Evolutionary conservation across 2,113 vertebrate genomes (phyloP).

Genomic region (Ictalurus punctatus): DNA sequence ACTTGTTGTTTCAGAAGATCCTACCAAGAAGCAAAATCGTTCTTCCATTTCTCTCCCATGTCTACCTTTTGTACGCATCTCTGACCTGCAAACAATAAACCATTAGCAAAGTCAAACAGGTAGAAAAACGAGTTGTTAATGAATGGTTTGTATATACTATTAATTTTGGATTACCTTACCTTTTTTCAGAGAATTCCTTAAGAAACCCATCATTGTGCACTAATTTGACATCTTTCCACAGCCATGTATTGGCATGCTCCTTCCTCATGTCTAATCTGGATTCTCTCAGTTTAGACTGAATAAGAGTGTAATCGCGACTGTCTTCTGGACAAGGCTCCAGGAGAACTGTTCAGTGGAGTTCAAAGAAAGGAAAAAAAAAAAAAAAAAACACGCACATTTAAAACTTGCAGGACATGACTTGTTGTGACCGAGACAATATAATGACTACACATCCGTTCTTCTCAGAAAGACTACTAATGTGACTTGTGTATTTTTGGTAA

Average conservation of each 20-base stretch:
- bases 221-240: slow-evolving; percentile 52
- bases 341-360: slow-evolving; percentile 41
- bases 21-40: slow-evolving; percentile 58
- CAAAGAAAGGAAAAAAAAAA: not conserved
- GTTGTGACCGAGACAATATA: not conserved
- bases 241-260: slow-evolving; percentile 38
- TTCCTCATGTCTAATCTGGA: slow-evolving; percentile 50
- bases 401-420: not conserved
- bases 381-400: not conserved
- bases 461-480: not conserved
- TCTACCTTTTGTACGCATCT: slow-evolving; percentile 61
- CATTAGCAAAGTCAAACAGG: not conserved
- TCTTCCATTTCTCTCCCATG: slow-evolving; percentile 61
- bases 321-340: slow-evolving; percentile 55
- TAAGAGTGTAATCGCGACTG: slow-evolving; percentile 53
- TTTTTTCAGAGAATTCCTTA: slow-evolving; percentile 58
- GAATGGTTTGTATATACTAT: not conserved
- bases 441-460: not conserved
- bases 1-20: slow-evolving; percentile 38
- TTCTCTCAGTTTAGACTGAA: slow-evolving; percentile 54
- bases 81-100: slow-evolving; percentile 51
- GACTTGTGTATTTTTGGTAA: slow-evolving; percentile 12
- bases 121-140: not conserved
- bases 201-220: slow-evolving; percentile 59
- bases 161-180: slow-evolving; percentile 31